Evolutionary conservation across 2,113 vertebrate genomes (phyloP).

Genomic region (Coryphaenoides rupestris): DNA sequence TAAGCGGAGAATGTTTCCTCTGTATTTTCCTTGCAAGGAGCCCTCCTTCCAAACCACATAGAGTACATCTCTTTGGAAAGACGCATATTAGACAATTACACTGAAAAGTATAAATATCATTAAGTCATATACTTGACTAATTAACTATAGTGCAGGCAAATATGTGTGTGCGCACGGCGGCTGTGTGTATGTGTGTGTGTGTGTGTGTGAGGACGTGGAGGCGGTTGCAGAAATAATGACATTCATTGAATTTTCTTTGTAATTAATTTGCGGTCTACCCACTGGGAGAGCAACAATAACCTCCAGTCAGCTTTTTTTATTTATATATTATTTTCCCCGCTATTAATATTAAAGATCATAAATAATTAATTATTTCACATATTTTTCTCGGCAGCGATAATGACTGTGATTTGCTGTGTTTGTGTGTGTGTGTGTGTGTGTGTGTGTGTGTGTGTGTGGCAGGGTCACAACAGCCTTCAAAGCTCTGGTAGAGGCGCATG

Average conservation of each 20-base stretch:
- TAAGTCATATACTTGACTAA: conserved; percentile 69
- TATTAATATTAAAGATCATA: conserved; percentile 66
- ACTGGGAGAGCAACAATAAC: conserved; percentile 75
- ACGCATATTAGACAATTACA: conserved; percentile 69
- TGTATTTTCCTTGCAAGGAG: conserved; percentile 47
- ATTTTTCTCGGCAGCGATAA: no score
- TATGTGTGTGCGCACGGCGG: no score
- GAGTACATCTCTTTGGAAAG: conserved; percentile 47
- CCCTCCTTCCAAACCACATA: conserved; percentile 58
- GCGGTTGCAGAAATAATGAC: conserved; percentile 48
- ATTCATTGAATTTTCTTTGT: conserved; percentile 64
- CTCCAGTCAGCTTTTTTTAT: conserved; percentile 59
- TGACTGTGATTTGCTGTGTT: no score
- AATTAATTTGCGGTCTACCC: conserved; percentile 62
- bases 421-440: no score
- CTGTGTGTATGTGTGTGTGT: no score
- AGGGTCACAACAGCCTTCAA: conserved; percentile 55
- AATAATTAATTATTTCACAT: neutral
- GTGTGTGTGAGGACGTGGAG: neutral
- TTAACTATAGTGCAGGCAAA: conserved; percentile 67
- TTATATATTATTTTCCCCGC: conserved; percentile 23
- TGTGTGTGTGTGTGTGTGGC: neutral
- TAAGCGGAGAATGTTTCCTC: conserved; percentile 52
- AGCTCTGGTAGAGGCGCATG: conserved; percentile 26
- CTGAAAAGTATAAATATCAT: conserved; percentile 74